Evolutionary conservation across 2,113 vertebrate species (phyloP).

Genomic region (Coptodon bakossiorum): DNA sequence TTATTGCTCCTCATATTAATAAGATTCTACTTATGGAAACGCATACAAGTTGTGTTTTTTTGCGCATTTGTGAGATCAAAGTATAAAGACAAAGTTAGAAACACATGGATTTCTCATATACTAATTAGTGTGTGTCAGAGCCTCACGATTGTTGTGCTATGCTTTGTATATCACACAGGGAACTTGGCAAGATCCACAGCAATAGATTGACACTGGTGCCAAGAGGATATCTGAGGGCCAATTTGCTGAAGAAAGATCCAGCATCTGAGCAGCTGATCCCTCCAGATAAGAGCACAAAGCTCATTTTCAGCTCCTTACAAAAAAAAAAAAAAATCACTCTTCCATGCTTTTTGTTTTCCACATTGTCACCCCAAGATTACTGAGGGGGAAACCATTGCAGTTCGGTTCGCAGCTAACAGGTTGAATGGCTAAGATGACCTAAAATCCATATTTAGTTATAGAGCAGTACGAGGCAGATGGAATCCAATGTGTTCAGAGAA

Average conservation of each 20-base stretch:
- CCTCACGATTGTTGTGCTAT: background rate
- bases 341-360: background rate
- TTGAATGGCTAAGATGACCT: background rate
- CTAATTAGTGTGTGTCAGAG: background rate
- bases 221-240: constrained; percentile 47
- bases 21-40: background rate
- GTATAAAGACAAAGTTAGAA: background rate
- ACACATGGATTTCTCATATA: background rate
- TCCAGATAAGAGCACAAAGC: constrained; percentile 32
- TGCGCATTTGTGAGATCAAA: background rate
- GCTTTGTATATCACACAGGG: background rate
- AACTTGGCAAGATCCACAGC: constrained; percentile 11
- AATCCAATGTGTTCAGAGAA: background rate
- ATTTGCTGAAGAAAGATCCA: constrained; percentile 44
- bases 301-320: constrained; percentile 27
- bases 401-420: constrained; percentile 1
- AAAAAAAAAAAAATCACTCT: constrained; percentile 8
- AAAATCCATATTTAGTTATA: constrained; percentile 31
- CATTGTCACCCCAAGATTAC: constrained; percentile 7
- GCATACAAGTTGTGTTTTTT: background rate
- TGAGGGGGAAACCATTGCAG: background rate
- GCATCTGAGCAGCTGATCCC: constrained; percentile 49
- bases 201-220: constrained; percentile 21
- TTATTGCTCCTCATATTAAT: constrained; percentile 1
- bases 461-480: background rate